These are phyloP conservation scores for Hypselothyrea guttata DNA, from an alignment of 2,888 invertebrate genomes.

Conservation along the genomic window DNA sequence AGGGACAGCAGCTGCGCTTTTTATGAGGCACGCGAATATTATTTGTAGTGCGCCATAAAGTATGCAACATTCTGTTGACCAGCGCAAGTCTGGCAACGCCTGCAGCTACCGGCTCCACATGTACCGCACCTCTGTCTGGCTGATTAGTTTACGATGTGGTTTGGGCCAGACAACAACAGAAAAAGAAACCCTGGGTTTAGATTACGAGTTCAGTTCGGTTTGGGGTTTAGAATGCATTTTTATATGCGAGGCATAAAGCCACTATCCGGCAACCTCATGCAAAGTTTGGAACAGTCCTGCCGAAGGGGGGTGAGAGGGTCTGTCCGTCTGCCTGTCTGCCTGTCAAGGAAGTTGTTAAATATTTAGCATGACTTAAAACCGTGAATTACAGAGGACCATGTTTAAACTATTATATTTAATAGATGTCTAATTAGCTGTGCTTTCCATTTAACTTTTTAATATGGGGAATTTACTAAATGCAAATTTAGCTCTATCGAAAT, in stretches of 20 bases:
- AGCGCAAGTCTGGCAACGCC: slow-evolving; percentile 37
- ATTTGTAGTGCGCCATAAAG: slow-evolving; percentile 64
- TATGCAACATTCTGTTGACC: slow-evolving; percentile 69
- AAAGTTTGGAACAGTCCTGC: slow-evolving; percentile 37
- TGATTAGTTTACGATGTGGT: slow-evolving; percentile 71
- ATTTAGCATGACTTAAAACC: slow-evolving; percentile 40
- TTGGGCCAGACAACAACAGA: slow-evolving; percentile 17
- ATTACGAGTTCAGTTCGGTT: background rate
- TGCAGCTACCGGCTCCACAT: slow-evolving; percentile 10
- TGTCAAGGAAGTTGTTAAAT: slow-evolving; percentile 40
- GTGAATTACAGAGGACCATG: background rate
- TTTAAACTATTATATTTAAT: background rate
- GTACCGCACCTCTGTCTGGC: slow-evolving; percentile 51
- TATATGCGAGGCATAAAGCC: slow-evolving; percentile 10
- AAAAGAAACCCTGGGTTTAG: background rate
- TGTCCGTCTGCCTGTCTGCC: slow-evolving; percentile 16
- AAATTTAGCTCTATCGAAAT: too few species aligned
- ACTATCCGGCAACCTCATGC: slow-evolving; percentile 22
- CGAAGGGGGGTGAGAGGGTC: background rate
- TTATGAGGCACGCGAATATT: slow-evolving; percentile 68
- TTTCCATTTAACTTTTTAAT: too few species aligned
- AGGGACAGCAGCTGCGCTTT: slow-evolving; percentile 16
- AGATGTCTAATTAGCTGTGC: too few species aligned
- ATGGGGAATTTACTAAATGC: too few species aligned
- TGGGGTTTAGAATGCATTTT: slow-evolving; percentile 11